Conservation (phyloP, 2,888 invertebrate species). For the Drosophila nigricruria region DNA sequence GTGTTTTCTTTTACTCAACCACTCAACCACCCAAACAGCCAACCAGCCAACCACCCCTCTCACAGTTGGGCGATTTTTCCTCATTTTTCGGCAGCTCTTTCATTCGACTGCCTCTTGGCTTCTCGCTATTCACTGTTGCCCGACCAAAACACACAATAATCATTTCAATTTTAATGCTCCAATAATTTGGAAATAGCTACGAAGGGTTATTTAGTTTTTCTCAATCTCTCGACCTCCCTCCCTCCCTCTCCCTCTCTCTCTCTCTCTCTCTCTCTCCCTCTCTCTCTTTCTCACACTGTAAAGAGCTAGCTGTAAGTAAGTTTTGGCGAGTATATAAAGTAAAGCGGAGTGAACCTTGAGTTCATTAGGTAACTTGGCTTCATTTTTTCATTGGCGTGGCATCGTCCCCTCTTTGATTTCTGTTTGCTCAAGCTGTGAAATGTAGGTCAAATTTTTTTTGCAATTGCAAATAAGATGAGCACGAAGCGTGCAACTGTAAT, state of each 20-base stretch:
- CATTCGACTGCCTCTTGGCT: slow-evolving; percentile 61
- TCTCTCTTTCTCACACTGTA: background rate
- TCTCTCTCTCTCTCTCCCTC: background rate
- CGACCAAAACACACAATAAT: slow-evolving; percentile 72
- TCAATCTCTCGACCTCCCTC: background rate
- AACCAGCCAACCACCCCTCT: slow-evolving; percentile 12
- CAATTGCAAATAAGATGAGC: slow-evolving; percentile 10
- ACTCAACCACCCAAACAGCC: slow-evolving; percentile 25
- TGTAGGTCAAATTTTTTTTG: slow-evolving; percentile 38
- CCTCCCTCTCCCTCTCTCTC: background rate
- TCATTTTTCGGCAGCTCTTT: slow-evolving; percentile 64
- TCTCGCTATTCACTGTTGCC: slow-evolving; percentile 31
- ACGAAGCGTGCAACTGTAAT: slow-evolving; percentile 5
- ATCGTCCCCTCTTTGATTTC: slow-evolving; percentile 20
- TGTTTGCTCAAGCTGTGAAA: slow-evolving; percentile 29
- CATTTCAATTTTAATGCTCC: slow-evolving; percentile 81
- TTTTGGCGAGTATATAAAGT: slow-evolving; percentile 18
- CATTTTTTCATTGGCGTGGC: slow-evolving; percentile 7
- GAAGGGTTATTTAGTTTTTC: slow-evolving; percentile 62
- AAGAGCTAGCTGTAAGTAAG: slow-evolving; percentile 16
- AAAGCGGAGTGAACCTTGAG: slow-evolving; percentile 35
- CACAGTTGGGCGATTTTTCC: slow-evolving; percentile 62
- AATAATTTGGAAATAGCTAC: slow-evolving; percentile 73
- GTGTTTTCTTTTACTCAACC: slow-evolving; percentile 60
- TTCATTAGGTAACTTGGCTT: slow-evolving; percentile 50